phyloP scores from a whole-genome alignment of 2,888 invertebrate genomes.

The Pseudanteris insignis region DNA sequence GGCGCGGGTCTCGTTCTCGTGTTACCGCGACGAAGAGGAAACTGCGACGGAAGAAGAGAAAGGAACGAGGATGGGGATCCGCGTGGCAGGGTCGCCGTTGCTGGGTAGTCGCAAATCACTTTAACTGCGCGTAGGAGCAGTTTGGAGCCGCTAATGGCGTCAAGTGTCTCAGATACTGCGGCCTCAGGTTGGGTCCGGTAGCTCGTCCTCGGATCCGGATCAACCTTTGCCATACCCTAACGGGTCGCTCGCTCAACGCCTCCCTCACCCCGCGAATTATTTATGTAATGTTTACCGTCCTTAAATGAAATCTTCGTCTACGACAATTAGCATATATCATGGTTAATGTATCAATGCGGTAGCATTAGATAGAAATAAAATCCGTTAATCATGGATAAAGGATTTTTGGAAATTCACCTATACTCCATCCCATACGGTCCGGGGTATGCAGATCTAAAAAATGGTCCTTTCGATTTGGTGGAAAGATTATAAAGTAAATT shows the following conservation, averaged over 20 bases:
- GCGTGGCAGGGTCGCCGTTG: constrained; percentile 11
- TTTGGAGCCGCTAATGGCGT: constrained; percentile 65
- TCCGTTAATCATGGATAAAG: too few species aligned
- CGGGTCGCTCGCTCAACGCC: constrained; percentile 21
- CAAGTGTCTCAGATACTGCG: constrained; percentile 64
- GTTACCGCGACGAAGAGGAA: constrained; percentile 30
- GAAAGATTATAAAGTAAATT: too few species aligned
- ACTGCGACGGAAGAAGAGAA: constrained; percentile 29
- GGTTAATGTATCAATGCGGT: constrained; percentile 41
- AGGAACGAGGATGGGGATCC: constrained; percentile 17
- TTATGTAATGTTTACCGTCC: constrained; percentile 37
- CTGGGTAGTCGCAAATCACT: constrained; percentile 64
- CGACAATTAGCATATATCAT: constrained; percentile 41
- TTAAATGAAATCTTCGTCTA: constrained; percentile 42
- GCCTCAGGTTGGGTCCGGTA: constrained; percentile 53
- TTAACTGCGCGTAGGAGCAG: constrained; percentile 63
- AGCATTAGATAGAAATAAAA: too few species aligned
- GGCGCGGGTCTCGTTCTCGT: constrained; percentile 38
- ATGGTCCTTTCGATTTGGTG: too few species aligned
- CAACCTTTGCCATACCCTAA: constrained; percentile 34
- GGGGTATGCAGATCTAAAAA: too few species aligned
- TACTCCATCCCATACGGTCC: too few species aligned
- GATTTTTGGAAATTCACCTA: too few species aligned
- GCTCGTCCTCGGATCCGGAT: constrained; percentile 37
- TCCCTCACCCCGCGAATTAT: constrained; percentile 27